Evolutionary conservation across 2,888 invertebrate species (phyloP).

Genomic region (Campoplex capitator): DNA sequence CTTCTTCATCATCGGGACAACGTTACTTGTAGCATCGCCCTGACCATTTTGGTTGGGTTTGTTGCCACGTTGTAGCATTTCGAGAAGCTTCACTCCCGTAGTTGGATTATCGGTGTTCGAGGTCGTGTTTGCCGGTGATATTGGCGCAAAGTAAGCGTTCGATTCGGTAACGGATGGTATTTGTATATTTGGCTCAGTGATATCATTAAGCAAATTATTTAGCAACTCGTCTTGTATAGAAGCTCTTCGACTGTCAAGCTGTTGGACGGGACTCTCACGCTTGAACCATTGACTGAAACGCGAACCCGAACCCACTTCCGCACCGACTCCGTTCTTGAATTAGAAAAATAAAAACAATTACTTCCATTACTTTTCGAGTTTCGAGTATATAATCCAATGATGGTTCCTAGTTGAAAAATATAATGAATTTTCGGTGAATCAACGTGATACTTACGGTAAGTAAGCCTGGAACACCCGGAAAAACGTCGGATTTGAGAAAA

Average conservation of each 20-base stretch:
- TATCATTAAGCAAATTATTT: constrained; percentile 88
- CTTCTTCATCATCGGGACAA: constrained; percentile 80
- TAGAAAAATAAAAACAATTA: background rate
- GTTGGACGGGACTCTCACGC: constrained; percentile 87
- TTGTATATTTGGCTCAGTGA: constrained; percentile 85
- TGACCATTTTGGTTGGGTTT: constrained; percentile 85
- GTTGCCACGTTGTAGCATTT: constrained; percentile 90
- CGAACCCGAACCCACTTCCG: constrained; percentile 87
- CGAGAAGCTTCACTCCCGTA: constrained; percentile 86
- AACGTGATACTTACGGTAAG: constrained; percentile 87
- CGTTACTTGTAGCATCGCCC: constrained; percentile 76
- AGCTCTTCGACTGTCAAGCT: constrained; percentile 85
- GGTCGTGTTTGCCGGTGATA: constrained; percentile 88
- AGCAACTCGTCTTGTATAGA: constrained; percentile 88
- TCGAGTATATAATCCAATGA: background rate
- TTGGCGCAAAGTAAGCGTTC: constrained; percentile 89
- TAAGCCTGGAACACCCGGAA: constrained; percentile 91
- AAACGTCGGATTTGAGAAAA: constrained; percentile 92
- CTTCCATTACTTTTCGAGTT: background rate
- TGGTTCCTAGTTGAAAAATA: background rate
- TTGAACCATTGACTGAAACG: constrained; percentile 94
- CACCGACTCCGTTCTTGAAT: constrained; percentile 88
- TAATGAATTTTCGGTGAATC: background rate
- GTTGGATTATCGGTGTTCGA: constrained; percentile 79
- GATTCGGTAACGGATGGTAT: constrained; percentile 85